Evolutionary conservation across 2,797 vertebrate species (phyloP).

Genomic region (Chiloscyllium punctatum): DNA sequence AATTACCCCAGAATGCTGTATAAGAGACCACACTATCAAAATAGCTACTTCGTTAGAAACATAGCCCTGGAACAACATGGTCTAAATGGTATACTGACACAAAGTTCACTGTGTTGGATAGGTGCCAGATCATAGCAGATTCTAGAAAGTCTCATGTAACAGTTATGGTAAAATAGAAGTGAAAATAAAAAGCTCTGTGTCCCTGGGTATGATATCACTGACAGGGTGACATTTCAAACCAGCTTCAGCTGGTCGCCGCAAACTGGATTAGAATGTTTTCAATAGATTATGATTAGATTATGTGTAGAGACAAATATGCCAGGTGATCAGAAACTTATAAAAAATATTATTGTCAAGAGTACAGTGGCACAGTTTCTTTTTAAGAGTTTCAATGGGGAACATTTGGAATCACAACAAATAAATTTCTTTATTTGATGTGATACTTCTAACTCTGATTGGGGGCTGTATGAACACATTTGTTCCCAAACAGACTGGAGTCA

Average conservation of each 20-base stretch:
- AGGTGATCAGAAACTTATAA: neutral
- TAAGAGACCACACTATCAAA: neutral
- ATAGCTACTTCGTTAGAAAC: neutral
- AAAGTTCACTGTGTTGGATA: neutral
- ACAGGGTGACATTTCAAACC: neutral
- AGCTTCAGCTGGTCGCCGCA: neutral
- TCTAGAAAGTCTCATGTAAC: neutral
- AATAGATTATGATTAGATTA: neutral
- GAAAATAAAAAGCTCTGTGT: neutral
- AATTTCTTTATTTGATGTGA: neutral
- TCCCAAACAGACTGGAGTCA: neutral
- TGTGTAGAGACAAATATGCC: neutral
- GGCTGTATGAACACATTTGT: neutral
- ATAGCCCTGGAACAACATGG: neutral
- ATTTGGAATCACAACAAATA: neutral
- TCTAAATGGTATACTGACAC: neutral
- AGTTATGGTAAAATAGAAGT: neutral
- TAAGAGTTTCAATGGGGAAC: neutral
- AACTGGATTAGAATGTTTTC: neutral
- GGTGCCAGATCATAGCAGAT: neutral
- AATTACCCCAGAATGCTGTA: neutral
- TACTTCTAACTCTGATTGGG: neutral
- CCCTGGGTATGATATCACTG: neutral
- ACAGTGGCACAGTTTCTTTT: neutral
- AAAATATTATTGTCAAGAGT: neutral